Percentiles rank a stretch among this genome's conserved stretches.
phyloP scores from a whole-genome alignment of 2,888 invertebrate genomes.

The Acanthacorydalis orientalis region DNA sequence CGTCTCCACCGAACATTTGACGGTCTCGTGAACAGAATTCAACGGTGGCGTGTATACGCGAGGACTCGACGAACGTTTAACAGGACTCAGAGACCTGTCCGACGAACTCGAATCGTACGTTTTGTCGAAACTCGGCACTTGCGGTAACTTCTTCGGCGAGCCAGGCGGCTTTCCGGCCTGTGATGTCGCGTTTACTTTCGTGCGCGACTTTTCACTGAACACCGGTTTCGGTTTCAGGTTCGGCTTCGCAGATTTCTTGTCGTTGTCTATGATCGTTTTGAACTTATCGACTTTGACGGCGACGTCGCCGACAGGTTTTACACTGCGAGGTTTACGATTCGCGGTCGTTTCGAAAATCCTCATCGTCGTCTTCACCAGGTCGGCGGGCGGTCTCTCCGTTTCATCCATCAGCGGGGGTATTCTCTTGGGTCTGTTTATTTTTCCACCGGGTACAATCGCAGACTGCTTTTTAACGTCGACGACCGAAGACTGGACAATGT shows the following conservation, averaged over 20 bases:
- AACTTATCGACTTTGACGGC: constrained; percentile 46
- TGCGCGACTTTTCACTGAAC: constrained; percentile 18
- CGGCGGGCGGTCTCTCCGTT: constrained; percentile 71
- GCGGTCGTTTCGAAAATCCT: constrained; percentile 65
- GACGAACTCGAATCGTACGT: background rate
- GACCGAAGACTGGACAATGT: background rate
- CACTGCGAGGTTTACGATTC: constrained; percentile 32
- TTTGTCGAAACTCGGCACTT: constrained; percentile 8
- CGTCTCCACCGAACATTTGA: constrained; percentile 3
- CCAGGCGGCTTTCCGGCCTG: constrained; percentile 10
- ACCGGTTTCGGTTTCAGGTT: constrained; percentile 29
- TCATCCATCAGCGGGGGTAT: constrained; percentile 48
- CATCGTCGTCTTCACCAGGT: constrained; percentile 73
- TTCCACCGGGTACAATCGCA: constrained; percentile 18
- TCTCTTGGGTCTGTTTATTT: constrained; percentile 37
- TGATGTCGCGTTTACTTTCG: constrained; percentile 8
- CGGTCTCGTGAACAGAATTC: background rate
- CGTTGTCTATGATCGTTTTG: constrained; percentile 41
- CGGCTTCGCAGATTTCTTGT: constrained; percentile 27
- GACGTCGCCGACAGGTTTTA: constrained; percentile 39
- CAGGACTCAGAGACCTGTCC: background rate
- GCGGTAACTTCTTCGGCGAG: constrained; percentile 11
- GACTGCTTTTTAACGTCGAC: background rate
- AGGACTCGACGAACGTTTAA: background rate
- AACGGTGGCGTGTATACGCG: background rate